These are phyloP conservation scores for Monochamus alternatus DNA, from an alignment of 2,888 invertebrate genomes.

Conservation along the genomic window DNA sequence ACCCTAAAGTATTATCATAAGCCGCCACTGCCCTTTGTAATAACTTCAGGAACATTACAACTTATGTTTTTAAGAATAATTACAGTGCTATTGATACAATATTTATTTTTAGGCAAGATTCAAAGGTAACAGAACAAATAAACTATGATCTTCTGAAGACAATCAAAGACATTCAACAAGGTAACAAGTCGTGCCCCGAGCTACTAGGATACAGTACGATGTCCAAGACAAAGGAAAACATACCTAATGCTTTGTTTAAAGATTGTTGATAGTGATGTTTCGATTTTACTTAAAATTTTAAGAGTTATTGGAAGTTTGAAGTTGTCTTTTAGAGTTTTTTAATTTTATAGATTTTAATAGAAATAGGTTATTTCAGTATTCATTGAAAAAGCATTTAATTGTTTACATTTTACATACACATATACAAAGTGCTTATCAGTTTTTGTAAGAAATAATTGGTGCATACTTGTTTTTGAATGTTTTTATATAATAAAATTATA, in stretches of 20 bases:
- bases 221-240: slow-evolving; percentile 88
- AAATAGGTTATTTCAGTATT: slow-evolving; percentile 46
- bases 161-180: slow-evolving; percentile 82
- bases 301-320: slow-evolving; percentile 21
- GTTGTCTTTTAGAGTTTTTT: slow-evolving; percentile 35
- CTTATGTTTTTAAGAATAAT: too few relatives aligned
- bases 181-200: slow-evolving; percentile 81
- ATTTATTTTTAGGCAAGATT: slow-evolving; percentile 81
- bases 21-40: too few relatives aligned
- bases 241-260: slow-evolving; percentile 81
- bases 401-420: slow-evolving; percentile 44
- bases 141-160: slow-evolving; percentile 92
- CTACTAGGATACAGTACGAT: slow-evolving; percentile 82
- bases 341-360: slow-evolving; percentile 43
- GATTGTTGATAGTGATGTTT: slow-evolving; percentile 55
- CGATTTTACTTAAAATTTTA: slow-evolving; percentile 29
- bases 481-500: slow-evolving; percentile 5
- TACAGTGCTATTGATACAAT: background rate
- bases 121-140: slow-evolving; percentile 88
- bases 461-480: background rate
- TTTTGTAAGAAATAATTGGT: slow-evolving; percentile 21
- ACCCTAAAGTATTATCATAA: too few relatives aligned
- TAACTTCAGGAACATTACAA: too few relatives aligned
- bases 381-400: slow-evolving; percentile 47
- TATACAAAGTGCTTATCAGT: slow-evolving; percentile 28